A percentile compares a stretch with the other conserved stretches of the same genome.
Conservation (phyloP, 92 coral and sea anemone genomes). For the Pocillopora grandis region DNA sequence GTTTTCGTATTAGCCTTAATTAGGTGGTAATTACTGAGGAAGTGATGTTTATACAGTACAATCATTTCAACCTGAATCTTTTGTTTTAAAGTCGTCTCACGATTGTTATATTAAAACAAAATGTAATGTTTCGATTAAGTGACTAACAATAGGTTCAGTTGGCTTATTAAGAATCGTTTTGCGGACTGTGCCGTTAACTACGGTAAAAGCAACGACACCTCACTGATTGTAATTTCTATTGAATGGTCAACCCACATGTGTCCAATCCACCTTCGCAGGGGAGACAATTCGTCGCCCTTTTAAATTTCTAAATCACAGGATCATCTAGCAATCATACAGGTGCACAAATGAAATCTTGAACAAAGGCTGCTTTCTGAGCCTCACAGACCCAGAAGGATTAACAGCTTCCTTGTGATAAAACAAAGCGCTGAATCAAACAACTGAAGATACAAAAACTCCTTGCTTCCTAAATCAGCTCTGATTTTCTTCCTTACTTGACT, state of each 20-base stretch:
- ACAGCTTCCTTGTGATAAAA: too few relatives aligned
- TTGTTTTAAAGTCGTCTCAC: too few relatives aligned
- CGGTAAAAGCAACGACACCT: not conserved
- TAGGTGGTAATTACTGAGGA: too few relatives aligned
- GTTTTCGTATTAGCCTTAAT: too few relatives aligned
- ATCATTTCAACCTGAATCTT: too few relatives aligned
- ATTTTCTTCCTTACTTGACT: not conserved
- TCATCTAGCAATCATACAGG: not conserved
- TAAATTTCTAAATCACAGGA: not conserved
- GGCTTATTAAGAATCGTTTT: not conserved
- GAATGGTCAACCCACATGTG: not conserved
- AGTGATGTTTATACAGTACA: too few relatives aligned
- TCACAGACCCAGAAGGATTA: not conserved
- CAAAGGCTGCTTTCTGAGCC: not conserved
- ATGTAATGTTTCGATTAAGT: not conserved
- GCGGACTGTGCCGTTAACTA: not conserved
- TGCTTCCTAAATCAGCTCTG: not conserved
- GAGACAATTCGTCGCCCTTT: too few relatives aligned
- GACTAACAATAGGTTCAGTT: not conserved
- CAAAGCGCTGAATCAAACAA: not conserved
- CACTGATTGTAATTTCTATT: not conserved
- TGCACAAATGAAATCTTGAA: not conserved
- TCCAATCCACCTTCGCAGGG: not conserved
- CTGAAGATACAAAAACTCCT: not conserved
- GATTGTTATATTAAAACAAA: not conserved